Evolutionary conservation across 2,888 invertebrate species (phyloP).

Genomic region (Parnassius mnemosyne): DNA sequence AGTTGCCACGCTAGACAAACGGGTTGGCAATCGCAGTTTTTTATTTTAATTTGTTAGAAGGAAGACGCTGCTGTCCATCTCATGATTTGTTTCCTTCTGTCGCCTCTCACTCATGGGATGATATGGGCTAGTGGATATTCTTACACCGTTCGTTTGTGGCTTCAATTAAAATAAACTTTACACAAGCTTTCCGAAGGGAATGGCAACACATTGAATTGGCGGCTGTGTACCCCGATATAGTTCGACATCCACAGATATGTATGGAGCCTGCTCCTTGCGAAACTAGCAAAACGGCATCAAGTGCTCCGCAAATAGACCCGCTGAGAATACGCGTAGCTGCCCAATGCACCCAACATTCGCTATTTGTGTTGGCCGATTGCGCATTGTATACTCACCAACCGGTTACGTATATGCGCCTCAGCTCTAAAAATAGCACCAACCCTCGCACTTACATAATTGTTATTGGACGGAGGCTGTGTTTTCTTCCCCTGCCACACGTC

Average conservation of each 20-base stretch:
- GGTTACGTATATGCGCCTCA: slow-evolving; percentile 52
- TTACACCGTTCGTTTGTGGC: no score
- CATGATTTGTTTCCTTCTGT: no score
- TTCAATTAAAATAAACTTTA: background rate
- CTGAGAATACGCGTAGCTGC: slow-evolving; percentile 33
- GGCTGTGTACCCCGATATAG: background rate
- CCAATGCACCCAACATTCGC: slow-evolving; percentile 36
- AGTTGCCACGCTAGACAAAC: no score
- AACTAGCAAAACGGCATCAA: slow-evolving; percentile 35
- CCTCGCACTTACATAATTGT: slow-evolving; percentile 70
- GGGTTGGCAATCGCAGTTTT: no score
- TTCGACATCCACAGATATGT: background rate
- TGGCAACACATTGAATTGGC: background rate
- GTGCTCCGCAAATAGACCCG: slow-evolving; percentile 58
- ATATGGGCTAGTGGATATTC: no score
- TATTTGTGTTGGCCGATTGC: slow-evolving; percentile 46
- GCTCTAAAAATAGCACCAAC: slow-evolving; percentile 71
- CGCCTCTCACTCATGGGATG: no score
- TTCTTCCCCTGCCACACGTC: slow-evolving; percentile 46
- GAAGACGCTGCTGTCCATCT: no score
- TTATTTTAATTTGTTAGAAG: no score
- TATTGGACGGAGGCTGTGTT: slow-evolving; percentile 71
- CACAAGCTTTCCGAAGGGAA: background rate
- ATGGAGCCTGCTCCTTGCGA: slow-evolving; percentile 9
- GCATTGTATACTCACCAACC: slow-evolving; percentile 44